A percentile compares a stretch with the other conserved stretches of the same genome.
These are phyloP conservation scores for Drosophila neonasuta DNA, from an alignment of 2,888 invertebrate species.

Conservation along the genomic window DNA sequence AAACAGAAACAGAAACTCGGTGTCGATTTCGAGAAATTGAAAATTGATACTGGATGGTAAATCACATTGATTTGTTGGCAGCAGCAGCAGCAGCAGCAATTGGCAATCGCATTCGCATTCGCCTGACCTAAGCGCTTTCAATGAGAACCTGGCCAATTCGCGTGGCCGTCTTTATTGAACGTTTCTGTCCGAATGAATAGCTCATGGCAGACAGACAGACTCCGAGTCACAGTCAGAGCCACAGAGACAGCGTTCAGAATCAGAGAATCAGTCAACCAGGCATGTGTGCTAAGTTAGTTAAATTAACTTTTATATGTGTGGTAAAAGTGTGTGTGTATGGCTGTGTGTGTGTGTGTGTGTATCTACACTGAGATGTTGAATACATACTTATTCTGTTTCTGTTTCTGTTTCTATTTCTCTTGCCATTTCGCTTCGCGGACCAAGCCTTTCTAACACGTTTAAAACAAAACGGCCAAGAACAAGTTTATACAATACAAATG, in stretches of 20 bases:
- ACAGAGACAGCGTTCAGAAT: constrained; percentile 2
- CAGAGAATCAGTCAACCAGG: constrained; percentile 36
- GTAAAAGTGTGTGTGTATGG: constrained; percentile 10
- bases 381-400: constrained; percentile 36
- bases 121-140: constrained; percentile 48
- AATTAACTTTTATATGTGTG: constrained; percentile 32
- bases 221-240: constrained; percentile 48
- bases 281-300: constrained; percentile 48
- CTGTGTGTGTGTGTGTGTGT: constrained; percentile 1
- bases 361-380: constrained; percentile 24
- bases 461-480: constrained; percentile 73
- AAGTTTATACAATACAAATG: constrained; percentile 74
- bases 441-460: constrained; percentile 79
- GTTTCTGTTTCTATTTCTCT: constrained; percentile 63
- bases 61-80: constrained; percentile 47
- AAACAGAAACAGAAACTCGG: constrained; percentile 1
- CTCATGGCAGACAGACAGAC: constrained; percentile 66
- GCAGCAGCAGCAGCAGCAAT: constrained; percentile 2
- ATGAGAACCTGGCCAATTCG: constrained; percentile 57
- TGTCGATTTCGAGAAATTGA: constrained; percentile 6
- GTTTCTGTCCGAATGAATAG: constrained; percentile 75
- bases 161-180: constrained; percentile 78
- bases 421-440: constrained; percentile 63
- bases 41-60: constrained; percentile 26
- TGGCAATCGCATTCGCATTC: constrained; percentile 25